Conservation (phyloP, 2,888 invertebrate genomes). For the Apodemia mormo region DNA sequence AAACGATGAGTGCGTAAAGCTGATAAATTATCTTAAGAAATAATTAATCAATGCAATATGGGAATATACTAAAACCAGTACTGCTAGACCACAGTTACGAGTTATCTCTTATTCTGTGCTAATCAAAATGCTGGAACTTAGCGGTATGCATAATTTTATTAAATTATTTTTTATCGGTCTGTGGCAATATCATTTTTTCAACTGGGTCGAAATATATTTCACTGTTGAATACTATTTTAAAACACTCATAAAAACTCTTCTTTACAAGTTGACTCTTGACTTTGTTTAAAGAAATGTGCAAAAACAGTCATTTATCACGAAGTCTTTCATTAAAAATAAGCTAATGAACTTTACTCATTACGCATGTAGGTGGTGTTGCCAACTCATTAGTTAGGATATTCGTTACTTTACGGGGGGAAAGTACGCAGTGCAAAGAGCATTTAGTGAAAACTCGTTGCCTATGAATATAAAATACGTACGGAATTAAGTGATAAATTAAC, state of each 20-base stretch:
- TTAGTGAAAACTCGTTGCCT: not conserved
- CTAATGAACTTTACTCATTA: constrained; percentile 19
- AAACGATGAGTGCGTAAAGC: too few relatives aligned
- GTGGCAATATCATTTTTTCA: too few relatives aligned
- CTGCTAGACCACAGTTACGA: too few relatives aligned
- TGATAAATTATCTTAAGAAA: too few relatives aligned
- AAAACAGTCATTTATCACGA: not conserved
- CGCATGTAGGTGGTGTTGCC: not conserved
- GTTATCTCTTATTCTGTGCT: too few relatives aligned
- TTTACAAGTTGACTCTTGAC: not conserved
- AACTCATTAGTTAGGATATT: not conserved
- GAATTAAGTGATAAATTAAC: too few relatives aligned
- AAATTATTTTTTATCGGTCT: too few relatives aligned
- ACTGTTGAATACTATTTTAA: not conserved
- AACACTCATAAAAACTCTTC: not conserved
- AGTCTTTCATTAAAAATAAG: constrained; percentile 18
- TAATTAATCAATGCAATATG: too few relatives aligned
- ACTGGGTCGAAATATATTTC: not conserved
- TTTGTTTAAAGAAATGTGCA: not conserved
- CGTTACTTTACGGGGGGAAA: not conserved
- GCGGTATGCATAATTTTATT: too few relatives aligned
- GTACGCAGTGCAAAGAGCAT: not conserved
- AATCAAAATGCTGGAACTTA: too few relatives aligned
- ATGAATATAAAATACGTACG: too few relatives aligned
- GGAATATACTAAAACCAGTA: too few relatives aligned